Percentiles rank a stretch among this genome's conserved stretches.
These are phyloP conservation scores for Apus apus DNA, from an alignment of 2,113 vertebrate genomes.

Conservation along the genomic window DNA sequence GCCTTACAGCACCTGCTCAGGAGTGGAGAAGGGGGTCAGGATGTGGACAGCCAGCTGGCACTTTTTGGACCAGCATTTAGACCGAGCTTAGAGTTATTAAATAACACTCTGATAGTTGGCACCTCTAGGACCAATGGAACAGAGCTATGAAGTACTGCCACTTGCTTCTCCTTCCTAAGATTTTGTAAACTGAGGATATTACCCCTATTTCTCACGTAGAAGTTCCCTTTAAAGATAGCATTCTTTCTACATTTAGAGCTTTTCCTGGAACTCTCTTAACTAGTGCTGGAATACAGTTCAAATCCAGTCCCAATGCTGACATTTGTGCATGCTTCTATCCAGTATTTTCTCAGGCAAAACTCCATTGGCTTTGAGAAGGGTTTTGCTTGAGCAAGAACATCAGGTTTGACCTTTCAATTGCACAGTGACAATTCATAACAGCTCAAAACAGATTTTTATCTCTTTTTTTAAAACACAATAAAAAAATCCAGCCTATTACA, in stretches of 20 bases:
- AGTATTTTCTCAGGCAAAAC: slow-evolving; percentile 66
- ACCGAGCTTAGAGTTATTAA: background rate
- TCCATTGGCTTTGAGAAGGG: slow-evolving; percentile 53
- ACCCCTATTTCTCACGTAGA: background rate
- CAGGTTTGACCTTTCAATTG: slow-evolving; percentile 62
- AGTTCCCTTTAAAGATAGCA: background rate
- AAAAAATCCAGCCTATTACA: slow-evolving; percentile 12
- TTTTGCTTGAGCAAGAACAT: slow-evolving; percentile 47
- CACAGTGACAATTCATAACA: slow-evolving; percentile 56
- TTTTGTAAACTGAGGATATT: background rate
- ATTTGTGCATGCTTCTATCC: slow-evolving; percentile 35
- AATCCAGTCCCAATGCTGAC: slow-evolving; percentile 43
- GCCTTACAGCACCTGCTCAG: background rate
- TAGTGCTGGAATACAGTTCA: slow-evolving; percentile 32
- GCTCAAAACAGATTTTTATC: slow-evolving; percentile 26
- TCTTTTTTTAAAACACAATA: background rate
- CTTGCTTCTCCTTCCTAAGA: background rate
- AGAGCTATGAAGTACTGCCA: background rate
- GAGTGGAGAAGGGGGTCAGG: background rate
- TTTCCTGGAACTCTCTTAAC: slow-evolving; percentile 26
- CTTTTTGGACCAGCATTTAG: background rate
- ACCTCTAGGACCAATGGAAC: background rate
- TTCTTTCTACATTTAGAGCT: background rate
- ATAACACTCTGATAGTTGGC: background rate
- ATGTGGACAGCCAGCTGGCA: background rate